Conservation (phyloP, 2,888 invertebrate species). For the Chrysomela aeneicollis region DNA sequence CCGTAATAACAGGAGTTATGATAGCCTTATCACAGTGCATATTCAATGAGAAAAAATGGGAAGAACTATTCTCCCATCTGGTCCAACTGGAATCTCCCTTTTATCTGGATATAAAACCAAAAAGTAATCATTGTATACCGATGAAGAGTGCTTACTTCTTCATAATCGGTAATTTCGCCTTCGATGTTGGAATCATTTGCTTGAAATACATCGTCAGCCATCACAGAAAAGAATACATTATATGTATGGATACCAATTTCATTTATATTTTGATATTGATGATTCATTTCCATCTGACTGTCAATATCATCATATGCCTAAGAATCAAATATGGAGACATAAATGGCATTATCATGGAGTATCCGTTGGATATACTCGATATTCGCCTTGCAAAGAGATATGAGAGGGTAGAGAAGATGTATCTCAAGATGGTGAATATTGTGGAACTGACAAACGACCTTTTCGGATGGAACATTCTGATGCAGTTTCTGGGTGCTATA, state of each 20-base stretch:
- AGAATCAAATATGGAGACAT: slow-evolving; percentile 2
- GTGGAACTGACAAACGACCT: not conserved
- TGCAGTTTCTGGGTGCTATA: not conserved
- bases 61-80: not conserved
- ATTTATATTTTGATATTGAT: not conserved
- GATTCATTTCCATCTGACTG: not conserved
- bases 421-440: not conserved
- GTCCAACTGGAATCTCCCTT: not conserved
- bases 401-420: not conserved
- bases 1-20: not conserved
- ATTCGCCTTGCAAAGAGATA: not conserved
- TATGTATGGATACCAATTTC: not conserved
- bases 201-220: not conserved
- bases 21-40: not conserved
- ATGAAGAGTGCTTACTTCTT: not conserved
- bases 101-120: not conserved
- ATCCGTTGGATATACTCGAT: not conserved
- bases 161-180: not conserved
- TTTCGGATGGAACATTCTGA: not conserved
- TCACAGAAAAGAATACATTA: not conserved
- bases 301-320: slow-evolving; percentile 9
- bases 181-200: not conserved
- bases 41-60: slow-evolving; percentile 2
- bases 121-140: not conserved
- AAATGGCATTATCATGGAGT: not conserved